These are phyloP conservation scores for Cyrtonyx montezumae DNA, from an alignment of 2,113 vertebrate genomes.

Conservation along the genomic window DNA sequence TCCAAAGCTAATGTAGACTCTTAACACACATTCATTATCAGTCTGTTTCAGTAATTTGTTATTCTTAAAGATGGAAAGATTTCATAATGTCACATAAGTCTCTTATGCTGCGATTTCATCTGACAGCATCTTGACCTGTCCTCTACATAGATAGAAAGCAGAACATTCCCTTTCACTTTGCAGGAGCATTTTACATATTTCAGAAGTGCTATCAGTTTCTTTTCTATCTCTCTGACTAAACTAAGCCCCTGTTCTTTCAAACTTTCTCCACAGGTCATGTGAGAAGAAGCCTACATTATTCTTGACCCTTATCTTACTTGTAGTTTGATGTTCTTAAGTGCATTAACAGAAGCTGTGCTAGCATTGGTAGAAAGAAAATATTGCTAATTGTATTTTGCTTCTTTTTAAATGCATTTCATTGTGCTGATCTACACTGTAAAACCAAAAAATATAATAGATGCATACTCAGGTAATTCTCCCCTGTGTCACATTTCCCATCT, in stretches of 20 bases:
- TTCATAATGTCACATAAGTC: background rate
- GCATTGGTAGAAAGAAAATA: background rate
- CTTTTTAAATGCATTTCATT: background rate
- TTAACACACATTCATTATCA: background rate
- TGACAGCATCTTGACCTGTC: slow-evolving; percentile 34
- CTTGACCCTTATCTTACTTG: background rate
- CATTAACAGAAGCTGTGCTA: background rate
- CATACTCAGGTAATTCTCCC: background rate
- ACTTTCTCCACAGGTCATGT: background rate
- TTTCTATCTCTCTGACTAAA: slow-evolving; percentile 31
- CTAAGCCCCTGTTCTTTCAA: background rate
- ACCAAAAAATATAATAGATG: background rate
- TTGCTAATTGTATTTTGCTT: background rate
- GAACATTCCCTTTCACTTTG: background rate
- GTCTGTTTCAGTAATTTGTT: background rate
- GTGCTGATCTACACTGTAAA: background rate
- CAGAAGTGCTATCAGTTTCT: background rate
- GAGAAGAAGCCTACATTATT: background rate
- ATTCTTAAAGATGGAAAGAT: slow-evolving; percentile 43
- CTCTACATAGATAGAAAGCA: slow-evolving; percentile 28
- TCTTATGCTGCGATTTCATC: slow-evolving; percentile 1
- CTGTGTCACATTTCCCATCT: too few relatives aligned
- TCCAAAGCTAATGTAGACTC: background rate
- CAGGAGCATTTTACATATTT: slow-evolving; percentile 23
- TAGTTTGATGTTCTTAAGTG: background rate